Evolutionary conservation across 2,113 vertebrate genomes (phyloP).

Genomic region (Trematomus loennbergii): DNA sequence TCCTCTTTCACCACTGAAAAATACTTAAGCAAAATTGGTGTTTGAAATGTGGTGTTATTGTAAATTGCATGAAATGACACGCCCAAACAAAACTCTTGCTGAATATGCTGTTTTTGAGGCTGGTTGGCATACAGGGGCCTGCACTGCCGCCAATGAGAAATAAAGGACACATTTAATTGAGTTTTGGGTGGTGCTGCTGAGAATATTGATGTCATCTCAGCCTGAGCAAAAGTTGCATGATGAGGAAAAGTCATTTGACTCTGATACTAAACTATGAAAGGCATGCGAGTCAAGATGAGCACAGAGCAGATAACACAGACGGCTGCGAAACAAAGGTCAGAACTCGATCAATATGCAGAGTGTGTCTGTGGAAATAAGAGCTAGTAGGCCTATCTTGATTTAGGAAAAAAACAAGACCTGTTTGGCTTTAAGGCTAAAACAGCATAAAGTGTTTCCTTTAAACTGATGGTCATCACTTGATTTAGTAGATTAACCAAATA

Average conservation of each 20-base stretch:
- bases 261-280: conserved; percentile 4
- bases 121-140: conserved; percentile 33
- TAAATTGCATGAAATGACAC: not conserved
- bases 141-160: conserved; percentile 58
- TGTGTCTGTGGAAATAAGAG: not conserved
- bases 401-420: not conserved
- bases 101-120: conserved; percentile 26
- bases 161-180: conserved; percentile 68
- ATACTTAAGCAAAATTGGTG: not conserved
- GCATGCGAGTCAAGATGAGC: conserved; percentile 12
- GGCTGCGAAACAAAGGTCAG: conserved; percentile 8
- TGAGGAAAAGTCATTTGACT: conserved; percentile 35
- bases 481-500: not conserved
- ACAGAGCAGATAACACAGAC: not conserved
- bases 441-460: not conserved
- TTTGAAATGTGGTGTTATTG: not conserved
- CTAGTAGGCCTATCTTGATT: not conserved
- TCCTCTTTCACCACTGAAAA: not conserved
- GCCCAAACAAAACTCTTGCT: not conserved
- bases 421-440: not conserved
- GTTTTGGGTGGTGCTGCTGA: conserved; percentile 51
- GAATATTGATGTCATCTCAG: conserved; percentile 51
- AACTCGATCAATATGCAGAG: not conserved
- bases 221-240: conserved; percentile 1
- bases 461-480: not conserved